A percentile compares a stretch with the other conserved stretches of the same genome.
Evolutionary conservation across 1,140 invertebrate species (phyloP).

Genomic region (Apis dorsata): DNA sequence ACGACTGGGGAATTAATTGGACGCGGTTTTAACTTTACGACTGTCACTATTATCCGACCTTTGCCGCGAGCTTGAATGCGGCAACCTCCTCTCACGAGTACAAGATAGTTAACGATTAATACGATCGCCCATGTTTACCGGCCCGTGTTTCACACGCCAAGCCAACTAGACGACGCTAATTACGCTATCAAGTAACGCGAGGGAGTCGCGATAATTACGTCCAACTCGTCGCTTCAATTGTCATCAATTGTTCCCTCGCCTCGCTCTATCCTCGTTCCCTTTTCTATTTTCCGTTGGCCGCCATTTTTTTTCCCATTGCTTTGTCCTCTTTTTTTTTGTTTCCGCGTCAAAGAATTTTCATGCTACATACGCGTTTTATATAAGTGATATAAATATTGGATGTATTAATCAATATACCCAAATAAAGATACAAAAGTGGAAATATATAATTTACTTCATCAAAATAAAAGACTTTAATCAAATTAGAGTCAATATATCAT

Average conservation of each 20-base stretch:
- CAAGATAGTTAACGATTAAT: slow-evolving; percentile 67
- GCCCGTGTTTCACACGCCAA: slow-evolving; percentile 64
- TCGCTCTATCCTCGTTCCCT: not conserved
- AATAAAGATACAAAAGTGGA: too few species aligned
- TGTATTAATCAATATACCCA: too few species aligned
- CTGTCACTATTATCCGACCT: slow-evolving; percentile 60
- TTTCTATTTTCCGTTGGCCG: not conserved
- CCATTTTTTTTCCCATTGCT: not conserved
- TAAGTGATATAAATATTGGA: too few species aligned
- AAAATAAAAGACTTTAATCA: too few species aligned
- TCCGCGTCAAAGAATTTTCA: too few species aligned
- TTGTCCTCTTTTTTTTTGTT: not conserved
- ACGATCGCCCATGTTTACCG: slow-evolving; percentile 60
- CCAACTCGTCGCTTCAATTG: slow-evolving; percentile 59
- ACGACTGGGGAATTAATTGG: slow-evolving; percentile 61
- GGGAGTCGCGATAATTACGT: slow-evolving; percentile 58
- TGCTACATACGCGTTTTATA: too few species aligned
- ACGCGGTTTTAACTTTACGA: slow-evolving; percentile 61
- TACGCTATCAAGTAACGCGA: slow-evolving; percentile 67
- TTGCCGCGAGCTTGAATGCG: slow-evolving; percentile 40
- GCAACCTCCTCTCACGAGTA: slow-evolving; percentile 32
- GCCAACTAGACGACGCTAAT: slow-evolving; percentile 62
- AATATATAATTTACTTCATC: too few species aligned
- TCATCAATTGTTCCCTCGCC: slow-evolving; percentile 52
- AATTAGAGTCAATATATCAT: too few species aligned